Conservation (phyloP, 2,113 vertebrate genomes). For the Abramis brama region DNA sequence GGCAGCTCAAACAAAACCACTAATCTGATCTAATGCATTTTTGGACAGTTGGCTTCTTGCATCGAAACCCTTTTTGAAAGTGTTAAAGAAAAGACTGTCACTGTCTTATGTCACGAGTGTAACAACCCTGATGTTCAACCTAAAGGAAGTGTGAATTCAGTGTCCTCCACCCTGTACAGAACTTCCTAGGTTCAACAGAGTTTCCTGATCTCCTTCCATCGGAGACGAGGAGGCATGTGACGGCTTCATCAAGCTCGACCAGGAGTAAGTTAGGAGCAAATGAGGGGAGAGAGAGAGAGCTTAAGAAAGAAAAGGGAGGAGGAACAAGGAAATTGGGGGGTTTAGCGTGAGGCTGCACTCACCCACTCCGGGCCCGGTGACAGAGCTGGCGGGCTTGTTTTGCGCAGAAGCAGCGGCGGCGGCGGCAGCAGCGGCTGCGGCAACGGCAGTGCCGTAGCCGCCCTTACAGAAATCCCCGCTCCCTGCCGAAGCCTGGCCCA, state of each 20-base stretch:
- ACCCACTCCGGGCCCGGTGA: constrained; percentile 83
- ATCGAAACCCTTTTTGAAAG: not conserved
- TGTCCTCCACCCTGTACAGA: not conserved
- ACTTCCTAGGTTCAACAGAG: not conserved
- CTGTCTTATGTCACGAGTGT: not conserved
- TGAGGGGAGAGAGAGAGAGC: constrained; percentile 8
- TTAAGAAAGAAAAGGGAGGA: constrained; percentile 22
- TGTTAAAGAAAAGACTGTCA: not conserved
- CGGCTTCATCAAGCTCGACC: constrained; percentile 8
- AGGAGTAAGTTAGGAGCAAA: constrained; percentile 4
- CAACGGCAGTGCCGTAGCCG: constrained; percentile 81
- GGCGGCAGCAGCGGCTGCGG: constrained; percentile 65
- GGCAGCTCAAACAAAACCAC: not conserved
- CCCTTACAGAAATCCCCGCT: constrained; percentile 88
- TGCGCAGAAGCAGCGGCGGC: constrained; percentile 80
- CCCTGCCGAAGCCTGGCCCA: constrained; percentile 84
- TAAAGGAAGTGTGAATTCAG: not conserved
- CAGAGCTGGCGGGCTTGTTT: constrained; percentile 82
- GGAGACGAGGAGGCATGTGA: not conserved
- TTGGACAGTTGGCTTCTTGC: not conserved
- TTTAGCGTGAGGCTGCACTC: constrained; percentile 76
- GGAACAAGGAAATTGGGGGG: constrained; percentile 41
- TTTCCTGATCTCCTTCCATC: not conserved
- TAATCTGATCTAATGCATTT: not conserved
- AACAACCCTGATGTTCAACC: not conserved